Evolutionary conservation across 1,140 invertebrate genomes (phyloP), one percentile per base, ranked within the genome.

Genomic region (Bombus cullumanus): DNA sequence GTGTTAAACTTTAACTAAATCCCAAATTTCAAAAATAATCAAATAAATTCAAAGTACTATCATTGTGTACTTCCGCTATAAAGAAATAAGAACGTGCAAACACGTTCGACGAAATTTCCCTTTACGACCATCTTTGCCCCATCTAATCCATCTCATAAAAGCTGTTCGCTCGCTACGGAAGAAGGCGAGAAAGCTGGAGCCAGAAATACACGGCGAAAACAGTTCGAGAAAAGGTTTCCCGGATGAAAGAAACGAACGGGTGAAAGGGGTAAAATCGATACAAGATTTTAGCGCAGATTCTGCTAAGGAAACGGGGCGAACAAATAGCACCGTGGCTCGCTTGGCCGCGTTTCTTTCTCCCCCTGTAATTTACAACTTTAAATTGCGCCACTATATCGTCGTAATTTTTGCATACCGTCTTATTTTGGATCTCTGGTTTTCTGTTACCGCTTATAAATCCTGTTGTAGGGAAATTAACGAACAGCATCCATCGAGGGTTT

Each of bases 41-140:
- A n/a, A 39, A n/a, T 28, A 41, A 41, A 71, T 18, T 72, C 69
- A 1, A 39, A 9, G 12, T 18, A 25, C 9, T 28, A 12, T 22
- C 18, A 18, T 59, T 10, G 34, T n/a, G n/a, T 15, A 3, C 57
- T 15, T 28, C 73, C 39, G 13, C 18, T 12, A 1, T n/a, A 12
- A 37, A 31, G 10, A 12, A 28, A 59, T 72, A 22, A 73, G 34
- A 88, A 77, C 39, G 72, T 41, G 43, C 73, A 81, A 88, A 85
- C 64, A 88, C 79, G 68, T 79, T 81, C 83, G 53, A 74, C 83
- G 64, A 85, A 88, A 88, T 89, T 86, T 88, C 87, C 88, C 83
- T 88, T 89, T 86, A 86, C 83, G 73, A 71, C 66, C 74, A 82
- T 88, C 83, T 81, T 79, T 86, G 75, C 87, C n/a, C 83, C 78